Base-by-base conservation (phyloP, 2,888 invertebrate genomes). In the Heteromurus nitidus region DNA sequence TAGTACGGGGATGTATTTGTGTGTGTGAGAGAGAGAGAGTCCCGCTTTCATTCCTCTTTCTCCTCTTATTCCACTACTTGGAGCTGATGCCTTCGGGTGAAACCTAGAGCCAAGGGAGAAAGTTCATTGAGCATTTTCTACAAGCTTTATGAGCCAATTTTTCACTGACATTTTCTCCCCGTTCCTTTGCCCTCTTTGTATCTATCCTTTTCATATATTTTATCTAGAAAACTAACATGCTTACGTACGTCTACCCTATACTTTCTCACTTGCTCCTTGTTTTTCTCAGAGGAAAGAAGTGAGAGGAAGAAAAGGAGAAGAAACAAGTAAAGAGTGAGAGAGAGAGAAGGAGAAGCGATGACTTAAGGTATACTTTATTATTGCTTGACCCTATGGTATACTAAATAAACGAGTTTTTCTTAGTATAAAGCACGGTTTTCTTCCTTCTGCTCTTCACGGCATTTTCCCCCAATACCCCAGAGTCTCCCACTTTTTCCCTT, bases 71-170 rank as follows among this genome's bases (percentile, higher is more conserved):
- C 68, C 18, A 50, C 67, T 75, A 36, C 28, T 69, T 64, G 60
- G 67, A 42, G 26, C 24, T 28, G 68, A 60, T 68, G 80, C 80
- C 80, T 80, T 80, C 62, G 73, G 80, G 73, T 72, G 58, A 72
- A 58, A 65, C 65, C 36, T 55, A 60, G 76, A 83, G 79, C 73
- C 62, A 79, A 84, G 74, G 75, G 80, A 82, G 82, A 86, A 86
- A 86, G 84, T 84, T 86, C 85, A 84, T 85, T 84, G 84, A 81
- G 82, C 82, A 84, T 80, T 85, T 84, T 80, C 84, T 76, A 67
- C 81, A 77, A 84, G 83, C 82, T 84, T 85, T 86, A 86, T 83
- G 85, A 84, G 82, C 84, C 84, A 85, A 85, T 85, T 84, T 84
- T 81, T 84, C 82, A 82, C 82, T 84, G 75, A 81, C 82, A 83